Evolutionary conservation across 2,888 invertebrate genomes (phyloP).

Genomic region (Lingula anatina): DNA sequence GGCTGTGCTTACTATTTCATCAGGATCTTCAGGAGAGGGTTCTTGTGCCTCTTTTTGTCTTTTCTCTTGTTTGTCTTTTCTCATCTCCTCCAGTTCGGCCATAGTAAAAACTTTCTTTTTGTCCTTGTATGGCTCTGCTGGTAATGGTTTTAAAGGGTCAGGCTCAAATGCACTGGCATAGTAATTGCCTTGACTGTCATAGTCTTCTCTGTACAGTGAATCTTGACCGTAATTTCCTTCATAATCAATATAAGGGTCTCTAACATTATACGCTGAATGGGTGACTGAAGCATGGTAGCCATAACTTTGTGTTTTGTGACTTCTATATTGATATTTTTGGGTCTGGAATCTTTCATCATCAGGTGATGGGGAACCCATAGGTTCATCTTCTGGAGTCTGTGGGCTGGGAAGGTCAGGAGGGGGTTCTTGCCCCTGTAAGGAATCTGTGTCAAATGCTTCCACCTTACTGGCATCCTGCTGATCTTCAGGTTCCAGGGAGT

Average conservation of each 20-base stretch:
- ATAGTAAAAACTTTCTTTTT: conserved; percentile 40
- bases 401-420: background rate
- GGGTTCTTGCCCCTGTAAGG: conserved; percentile 23
- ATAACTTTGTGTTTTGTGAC: too few species aligned
- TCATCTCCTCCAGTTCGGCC: conserved; percentile 45
- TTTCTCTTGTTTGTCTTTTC: conserved; percentile 16
- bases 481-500: conserved; percentile 17
- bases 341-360: background rate
- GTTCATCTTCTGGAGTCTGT: background rate
- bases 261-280: too few species aligned
- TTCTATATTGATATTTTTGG: conserved; percentile 7
- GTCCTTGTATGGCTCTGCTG: conserved; percentile 29
- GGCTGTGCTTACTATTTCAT: background rate
- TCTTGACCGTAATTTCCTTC: too few species aligned
- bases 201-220: too few species aligned
- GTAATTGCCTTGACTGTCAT: background rate
- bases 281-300: too few species aligned
- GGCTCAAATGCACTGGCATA: background rate
- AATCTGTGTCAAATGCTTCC: conserved; percentile 32
- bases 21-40: background rate
- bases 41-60: conserved; percentile 3
- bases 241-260: conserved; percentile 27
- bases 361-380: conserved; percentile 6
- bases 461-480: conserved; percentile 11
- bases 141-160: too few species aligned